These are phyloP conservation scores for Seira sanloemensis DNA, from an alignment of 2,888 invertebrate genomes.

Conservation along the genomic window DNA sequence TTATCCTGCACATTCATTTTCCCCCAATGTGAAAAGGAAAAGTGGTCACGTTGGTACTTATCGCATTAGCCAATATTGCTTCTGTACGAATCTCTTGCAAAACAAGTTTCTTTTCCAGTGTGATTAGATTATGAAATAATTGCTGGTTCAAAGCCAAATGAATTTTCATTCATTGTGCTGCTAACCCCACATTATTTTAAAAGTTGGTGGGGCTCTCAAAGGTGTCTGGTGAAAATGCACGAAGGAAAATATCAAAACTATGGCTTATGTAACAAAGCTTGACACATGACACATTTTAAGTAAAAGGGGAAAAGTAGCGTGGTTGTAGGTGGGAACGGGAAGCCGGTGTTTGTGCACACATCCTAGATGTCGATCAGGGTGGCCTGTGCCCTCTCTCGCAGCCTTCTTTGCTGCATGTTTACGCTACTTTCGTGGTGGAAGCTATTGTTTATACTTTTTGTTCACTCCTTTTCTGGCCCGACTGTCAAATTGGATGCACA, in stretches of 20 bases:
- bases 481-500: neutral
- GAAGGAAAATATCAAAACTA: neutral
- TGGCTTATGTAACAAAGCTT: conserved; percentile 10
- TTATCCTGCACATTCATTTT: no score
- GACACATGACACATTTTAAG: conserved; percentile 31
- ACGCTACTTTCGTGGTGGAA: no score
- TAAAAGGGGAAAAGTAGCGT: conserved; percentile 15
- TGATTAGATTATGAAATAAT: neutral
- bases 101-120: neutral
- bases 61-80: neutral
- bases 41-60: neutral
- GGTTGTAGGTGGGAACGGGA: conserved; percentile 53
- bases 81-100: neutral
- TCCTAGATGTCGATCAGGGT: conserved; percentile 54
- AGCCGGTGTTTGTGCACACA: conserved; percentile 22
- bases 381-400: conserved; percentile 29
- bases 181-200: neutral
- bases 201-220: neutral
- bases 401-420: neutral
- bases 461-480: neutral
- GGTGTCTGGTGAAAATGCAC: neutral
- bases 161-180: neutral
- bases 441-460: conserved; percentile 36
- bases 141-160: neutral
- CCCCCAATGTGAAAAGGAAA: neutral